Conservation (phyloP, 2,113 vertebrate genomes). For the Grammomys dolichurus region DNA sequence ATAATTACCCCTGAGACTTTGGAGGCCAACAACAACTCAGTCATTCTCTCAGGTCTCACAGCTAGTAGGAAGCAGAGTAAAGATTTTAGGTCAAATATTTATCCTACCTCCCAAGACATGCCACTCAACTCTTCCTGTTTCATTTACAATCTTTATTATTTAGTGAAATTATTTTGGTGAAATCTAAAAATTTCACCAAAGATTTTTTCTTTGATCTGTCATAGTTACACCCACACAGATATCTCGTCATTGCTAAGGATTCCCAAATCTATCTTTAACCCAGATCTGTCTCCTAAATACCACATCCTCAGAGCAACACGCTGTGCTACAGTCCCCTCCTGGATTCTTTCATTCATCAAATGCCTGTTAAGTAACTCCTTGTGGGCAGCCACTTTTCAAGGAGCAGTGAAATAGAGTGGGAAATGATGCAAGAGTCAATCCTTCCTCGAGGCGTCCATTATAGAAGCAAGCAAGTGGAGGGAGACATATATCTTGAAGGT, state of each 20-base stretch:
- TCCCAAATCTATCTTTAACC: conserved; percentile 59
- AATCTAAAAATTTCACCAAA: background rate
- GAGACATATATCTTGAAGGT: background rate
- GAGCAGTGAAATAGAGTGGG: background rate
- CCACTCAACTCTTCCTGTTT: background rate
- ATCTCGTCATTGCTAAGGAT: conserved; percentile 8
- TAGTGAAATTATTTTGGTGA: background rate
- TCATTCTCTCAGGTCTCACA: background rate
- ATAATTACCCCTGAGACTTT: conserved; percentile 35
- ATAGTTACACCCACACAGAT: conserved; percentile 20
- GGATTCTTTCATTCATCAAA: conserved; percentile 36
- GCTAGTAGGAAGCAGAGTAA: background rate
- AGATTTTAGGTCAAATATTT: conserved; percentile 15
- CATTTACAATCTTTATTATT: conserved; percentile 25
- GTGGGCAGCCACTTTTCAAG: background rate
- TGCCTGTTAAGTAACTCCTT: background rate
- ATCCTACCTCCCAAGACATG: background rate
- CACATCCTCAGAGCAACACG: conserved; percentile 1
- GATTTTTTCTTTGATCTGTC: conserved; percentile 40
- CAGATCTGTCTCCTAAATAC: conserved; percentile 44
- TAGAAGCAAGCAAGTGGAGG: background rate
- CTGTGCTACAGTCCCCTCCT: background rate
- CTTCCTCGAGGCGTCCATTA: background rate
- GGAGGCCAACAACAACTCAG: background rate
- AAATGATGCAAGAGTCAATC: background rate